Conservation (phyloP, 2,113 vertebrate genomes). For the Trogon surrucura region DNA sequence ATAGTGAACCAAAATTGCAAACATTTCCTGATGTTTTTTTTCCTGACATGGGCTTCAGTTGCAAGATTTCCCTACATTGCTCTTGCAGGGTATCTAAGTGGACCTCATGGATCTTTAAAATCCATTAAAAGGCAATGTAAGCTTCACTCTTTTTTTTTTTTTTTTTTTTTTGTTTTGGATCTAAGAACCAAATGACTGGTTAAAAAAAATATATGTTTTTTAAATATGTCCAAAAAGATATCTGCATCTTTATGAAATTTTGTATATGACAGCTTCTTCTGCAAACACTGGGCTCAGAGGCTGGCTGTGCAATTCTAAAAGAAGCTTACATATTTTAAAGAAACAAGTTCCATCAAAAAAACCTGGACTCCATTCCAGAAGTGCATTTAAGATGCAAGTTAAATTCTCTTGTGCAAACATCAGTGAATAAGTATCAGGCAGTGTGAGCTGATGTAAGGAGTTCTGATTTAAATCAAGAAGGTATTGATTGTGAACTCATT, state of each 20-base stretch:
- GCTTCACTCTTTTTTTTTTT: neutral
- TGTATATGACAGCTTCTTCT: neutral
- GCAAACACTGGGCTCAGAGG: neutral
- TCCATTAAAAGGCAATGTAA: neutral
- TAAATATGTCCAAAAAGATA: neutral
- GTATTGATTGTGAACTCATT: neutral
- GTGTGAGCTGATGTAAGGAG: neutral
- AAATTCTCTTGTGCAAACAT: neutral
- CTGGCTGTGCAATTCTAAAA: neutral
- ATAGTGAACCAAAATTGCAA: conserved; percentile 44
- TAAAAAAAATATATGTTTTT: neutral
- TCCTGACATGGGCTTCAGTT: conserved; percentile 4
- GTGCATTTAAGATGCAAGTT: neutral
- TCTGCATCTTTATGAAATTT: neutral
- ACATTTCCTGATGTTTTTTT: conserved; percentile 42
- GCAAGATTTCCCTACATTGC: neutral
- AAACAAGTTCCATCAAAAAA: neutral
- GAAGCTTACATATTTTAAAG: neutral
- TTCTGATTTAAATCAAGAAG: neutral
- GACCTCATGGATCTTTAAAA: neutral
- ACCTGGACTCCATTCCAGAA: neutral
- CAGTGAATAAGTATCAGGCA: neutral
- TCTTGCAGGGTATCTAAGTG: neutral
- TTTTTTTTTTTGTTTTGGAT: too few species aligned
- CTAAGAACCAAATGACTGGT: too few species aligned